Base-by-base conservation (phyloP, 1,140 invertebrate species). In the Bilobella aurantiaca region DNA sequence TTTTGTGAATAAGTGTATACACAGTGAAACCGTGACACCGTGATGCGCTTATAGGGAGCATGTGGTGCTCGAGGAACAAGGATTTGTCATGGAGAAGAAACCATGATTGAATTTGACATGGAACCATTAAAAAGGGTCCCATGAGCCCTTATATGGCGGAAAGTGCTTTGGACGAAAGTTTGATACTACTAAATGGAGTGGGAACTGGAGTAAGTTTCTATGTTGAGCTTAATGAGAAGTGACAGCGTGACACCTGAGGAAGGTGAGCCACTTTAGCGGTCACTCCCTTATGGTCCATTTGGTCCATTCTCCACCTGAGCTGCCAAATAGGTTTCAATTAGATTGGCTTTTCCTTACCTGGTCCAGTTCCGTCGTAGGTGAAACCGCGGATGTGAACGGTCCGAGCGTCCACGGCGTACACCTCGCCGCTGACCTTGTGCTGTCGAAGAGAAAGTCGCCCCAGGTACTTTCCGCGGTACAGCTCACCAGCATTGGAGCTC, bases 331-430 rank as follows among this genome's bases (percentile, higher is more conserved):
- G n/a, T 8, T 42, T 42, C 8, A 42, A 8, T 42, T 8, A 42
- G 34, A 42, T 18, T 42, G 34, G 8, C 34, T 42, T 42, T 14
- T 56, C 3, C 77, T 78, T 76, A 91, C 89, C 87, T 77, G 90
- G 90, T 58, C 89, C 91, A 76, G 88, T 84, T 65, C 91, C 91
- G 74, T 94, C 91, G 74, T 93, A 94, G 23, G 83, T 87, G 75
- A 93, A 92, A 76, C 88, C 86, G 76, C 90, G 87, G 70, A 95
- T 84, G 79, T 89, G 89, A 34, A 95, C 76, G 34, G 90, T 93
- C 70, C 88, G 81, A 30, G 87, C 86, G 77, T 94, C 90, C 0
- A 93, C 89, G 0, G 89, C 90, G 77, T 86, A 94, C 30, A 94
- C 88, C 74, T 88, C 85, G 16, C 91, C 91, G 64, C 83, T 85